Evolutionary conservation across 2,888 invertebrate genomes (phyloP).

Genomic region (Drosophila putrida): DNA sequence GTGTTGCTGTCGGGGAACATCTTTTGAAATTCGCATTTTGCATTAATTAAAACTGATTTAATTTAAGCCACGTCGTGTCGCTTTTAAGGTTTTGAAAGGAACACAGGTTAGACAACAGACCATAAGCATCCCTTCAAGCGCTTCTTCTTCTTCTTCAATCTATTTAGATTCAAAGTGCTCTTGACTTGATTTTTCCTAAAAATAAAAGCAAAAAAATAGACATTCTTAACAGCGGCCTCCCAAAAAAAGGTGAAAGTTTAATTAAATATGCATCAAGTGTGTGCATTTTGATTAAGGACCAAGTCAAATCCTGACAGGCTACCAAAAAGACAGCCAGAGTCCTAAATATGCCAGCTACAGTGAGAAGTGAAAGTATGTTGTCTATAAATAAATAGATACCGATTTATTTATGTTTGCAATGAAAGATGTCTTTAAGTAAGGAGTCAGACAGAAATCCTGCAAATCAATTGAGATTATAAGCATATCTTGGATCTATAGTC

Average conservation of each 20-base stretch:
- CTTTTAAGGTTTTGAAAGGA: conserved; percentile 58
- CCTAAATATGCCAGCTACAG: conserved; percentile 11
- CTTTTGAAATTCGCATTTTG: conserved; percentile 80
- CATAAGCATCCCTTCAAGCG: conserved; percentile 6
- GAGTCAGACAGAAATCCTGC: background rate
- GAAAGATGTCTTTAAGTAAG: background rate
- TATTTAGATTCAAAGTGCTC: conserved; percentile 44
- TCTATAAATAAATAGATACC: background rate
- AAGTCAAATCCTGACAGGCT: conserved; percentile 33
- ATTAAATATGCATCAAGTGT: conserved; percentile 75
- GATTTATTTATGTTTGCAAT: background rate
- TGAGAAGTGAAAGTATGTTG: conserved; percentile 7
- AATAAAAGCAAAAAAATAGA: background rate
- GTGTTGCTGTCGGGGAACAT: conserved; percentile 44
- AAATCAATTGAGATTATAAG: background rate
- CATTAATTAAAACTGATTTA: conserved; percentile 83
- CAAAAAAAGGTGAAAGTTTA: conserved; percentile 67
- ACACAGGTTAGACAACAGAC: conserved; percentile 31
- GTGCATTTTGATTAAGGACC: conserved; percentile 59
- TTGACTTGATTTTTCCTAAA: conserved; percentile 33
- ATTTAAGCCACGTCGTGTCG: conserved; percentile 74
- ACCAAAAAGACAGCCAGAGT: conserved; percentile 2
- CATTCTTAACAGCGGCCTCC: conserved; percentile 24
- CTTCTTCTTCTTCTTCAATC: background rate
- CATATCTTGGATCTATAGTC: too few species aligned